Evolutionary conservation across 2,797 vertebrate genomes (phyloP).

Genomic region (Pogonophryne albipinna): DNA sequence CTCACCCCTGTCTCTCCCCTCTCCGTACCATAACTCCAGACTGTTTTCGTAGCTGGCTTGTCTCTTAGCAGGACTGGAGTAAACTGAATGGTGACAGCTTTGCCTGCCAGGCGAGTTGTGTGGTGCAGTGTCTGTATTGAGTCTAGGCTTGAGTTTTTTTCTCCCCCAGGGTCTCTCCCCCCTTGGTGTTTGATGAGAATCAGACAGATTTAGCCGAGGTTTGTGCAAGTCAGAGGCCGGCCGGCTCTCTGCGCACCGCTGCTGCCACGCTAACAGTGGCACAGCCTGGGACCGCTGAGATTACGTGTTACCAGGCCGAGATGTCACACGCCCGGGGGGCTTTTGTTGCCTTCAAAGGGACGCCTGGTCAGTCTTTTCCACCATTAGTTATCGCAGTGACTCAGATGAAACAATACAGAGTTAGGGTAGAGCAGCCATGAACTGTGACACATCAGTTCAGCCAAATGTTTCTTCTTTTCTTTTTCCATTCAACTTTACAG

Average conservation of each 20-base stretch:
- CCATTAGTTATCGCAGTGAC: slow-evolving; percentile 65
- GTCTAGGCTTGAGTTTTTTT: slow-evolving; percentile 56
- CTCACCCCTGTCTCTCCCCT: slow-evolving; percentile 44
- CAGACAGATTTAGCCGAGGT: slow-evolving; percentile 68
- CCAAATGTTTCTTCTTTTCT: slow-evolving; percentile 14
- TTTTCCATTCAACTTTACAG: slow-evolving; percentile 52
- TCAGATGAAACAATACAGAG: slow-evolving; percentile 57
- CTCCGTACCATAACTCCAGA: slow-evolving; percentile 42
- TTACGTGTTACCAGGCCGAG: slow-evolving; percentile 70
- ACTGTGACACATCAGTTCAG: slow-evolving; percentile 53
- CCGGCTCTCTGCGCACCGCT: slow-evolving; percentile 17
- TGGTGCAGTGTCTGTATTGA: slow-evolving; percentile 71
- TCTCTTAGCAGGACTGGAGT: slow-evolving; percentile 65
- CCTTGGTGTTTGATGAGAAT: slow-evolving; percentile 64
- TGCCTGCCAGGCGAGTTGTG: slow-evolving; percentile 72
- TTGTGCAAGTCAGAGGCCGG: slow-evolving; percentile 65
- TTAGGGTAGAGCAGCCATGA: slow-evolving; percentile 49
- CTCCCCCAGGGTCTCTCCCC: not conserved
- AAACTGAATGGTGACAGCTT: slow-evolving; percentile 73
- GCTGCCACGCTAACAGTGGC: slow-evolving; percentile 58
- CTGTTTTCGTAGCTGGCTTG: slow-evolving; percentile 80
- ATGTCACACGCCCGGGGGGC: slow-evolving; percentile 59
- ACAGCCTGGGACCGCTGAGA: slow-evolving; percentile 75
- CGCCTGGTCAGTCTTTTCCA: slow-evolving; percentile 61
- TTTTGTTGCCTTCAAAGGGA: slow-evolving; percentile 74